Percentiles rank a stretch among this genome's conserved stretches.
Conservation (phyloP, 1,140 invertebrate genomes). For the Ruditapes philippinarum region DNA sequence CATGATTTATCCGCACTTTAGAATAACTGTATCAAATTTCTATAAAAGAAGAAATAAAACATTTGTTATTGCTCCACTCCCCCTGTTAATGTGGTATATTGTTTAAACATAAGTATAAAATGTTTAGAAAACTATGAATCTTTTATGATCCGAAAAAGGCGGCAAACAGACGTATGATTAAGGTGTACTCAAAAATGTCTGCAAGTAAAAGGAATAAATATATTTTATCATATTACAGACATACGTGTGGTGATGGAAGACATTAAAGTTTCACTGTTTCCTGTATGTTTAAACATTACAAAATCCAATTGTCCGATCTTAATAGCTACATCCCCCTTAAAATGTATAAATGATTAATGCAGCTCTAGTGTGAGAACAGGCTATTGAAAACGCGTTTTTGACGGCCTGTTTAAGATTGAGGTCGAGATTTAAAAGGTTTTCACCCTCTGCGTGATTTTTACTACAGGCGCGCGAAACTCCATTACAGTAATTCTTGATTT, state of each 20-base stretch:
- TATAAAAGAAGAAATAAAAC: neutral
- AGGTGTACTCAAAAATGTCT: neutral
- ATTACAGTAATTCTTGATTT: conserved; percentile 37
- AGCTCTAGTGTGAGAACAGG: neutral
- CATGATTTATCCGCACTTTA: neutral
- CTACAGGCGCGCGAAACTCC: conserved; percentile 8
- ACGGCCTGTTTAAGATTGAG: neutral
- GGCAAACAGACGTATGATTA: neutral
- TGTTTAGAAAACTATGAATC: neutral
- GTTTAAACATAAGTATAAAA: neutral
- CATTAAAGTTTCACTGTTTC: conserved; percentile 6
- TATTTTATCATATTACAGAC: conserved; percentile 17
- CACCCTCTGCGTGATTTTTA: conserved; percentile 43
- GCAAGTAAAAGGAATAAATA: conserved; percentile 8
- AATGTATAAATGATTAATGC: conserved; percentile 22
- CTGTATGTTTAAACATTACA: neutral
- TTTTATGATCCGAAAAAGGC: neutral
- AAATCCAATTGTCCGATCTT: conserved; percentile 33
- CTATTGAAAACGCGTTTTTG: conserved; percentile 20
- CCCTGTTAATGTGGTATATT: neutral
- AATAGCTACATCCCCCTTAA: neutral
- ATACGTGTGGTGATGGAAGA: neutral
- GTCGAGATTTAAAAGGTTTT: conserved; percentile 54
- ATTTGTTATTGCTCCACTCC: neutral
- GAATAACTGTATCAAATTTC: neutral